Percentiles rank a stretch among this genome's conserved stretches.
Conservation (phyloP, 1,140 invertebrate genomes). For the Bathynomus jamesi region DNA sequence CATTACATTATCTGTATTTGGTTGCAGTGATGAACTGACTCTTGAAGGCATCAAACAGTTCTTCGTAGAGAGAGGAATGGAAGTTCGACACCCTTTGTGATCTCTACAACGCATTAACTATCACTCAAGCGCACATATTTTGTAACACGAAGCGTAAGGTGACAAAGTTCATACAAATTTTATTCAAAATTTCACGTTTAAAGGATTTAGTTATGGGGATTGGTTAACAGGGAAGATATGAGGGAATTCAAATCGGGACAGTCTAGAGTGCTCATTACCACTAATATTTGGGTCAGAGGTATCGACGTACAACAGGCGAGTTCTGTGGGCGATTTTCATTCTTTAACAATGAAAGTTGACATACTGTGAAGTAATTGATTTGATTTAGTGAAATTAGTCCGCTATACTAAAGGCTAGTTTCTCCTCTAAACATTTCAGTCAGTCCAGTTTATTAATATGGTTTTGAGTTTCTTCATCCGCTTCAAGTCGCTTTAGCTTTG, state of each 20-base stretch:
- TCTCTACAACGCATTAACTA: constrained; percentile 97
- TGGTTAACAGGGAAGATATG: constrained; percentile 99
- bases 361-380: too few relatives aligned
- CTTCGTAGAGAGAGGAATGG: constrained; percentile 99
- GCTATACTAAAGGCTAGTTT: too few relatives aligned
- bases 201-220: too few relatives aligned
- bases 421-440: too few relatives aligned
- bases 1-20: too few relatives aligned
- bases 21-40: constrained; percentile 88
- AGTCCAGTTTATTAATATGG: too few relatives aligned
- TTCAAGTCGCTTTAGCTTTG: too few relatives aligned
- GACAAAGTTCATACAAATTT: too few relatives aligned
- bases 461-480: too few relatives aligned
- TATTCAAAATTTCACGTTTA: constrained; percentile 52
- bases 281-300: constrained; percentile 98
- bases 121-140: constrained; percentile 99
- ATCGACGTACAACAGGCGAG: constrained; percentile 98
- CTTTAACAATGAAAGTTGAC: too few relatives aligned
- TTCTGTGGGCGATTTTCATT: too few relatives aligned
- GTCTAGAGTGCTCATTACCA: constrained; percentile 94
- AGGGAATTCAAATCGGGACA: constrained; percentile 85
- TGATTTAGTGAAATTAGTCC: too few relatives aligned
- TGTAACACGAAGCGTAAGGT: constrained; percentile 99
- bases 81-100: constrained; percentile 99
- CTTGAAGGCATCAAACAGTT: constrained; percentile 99